Conservation (phyloP, 1,140 invertebrate genomes). For the Linepithema humile region DNA sequence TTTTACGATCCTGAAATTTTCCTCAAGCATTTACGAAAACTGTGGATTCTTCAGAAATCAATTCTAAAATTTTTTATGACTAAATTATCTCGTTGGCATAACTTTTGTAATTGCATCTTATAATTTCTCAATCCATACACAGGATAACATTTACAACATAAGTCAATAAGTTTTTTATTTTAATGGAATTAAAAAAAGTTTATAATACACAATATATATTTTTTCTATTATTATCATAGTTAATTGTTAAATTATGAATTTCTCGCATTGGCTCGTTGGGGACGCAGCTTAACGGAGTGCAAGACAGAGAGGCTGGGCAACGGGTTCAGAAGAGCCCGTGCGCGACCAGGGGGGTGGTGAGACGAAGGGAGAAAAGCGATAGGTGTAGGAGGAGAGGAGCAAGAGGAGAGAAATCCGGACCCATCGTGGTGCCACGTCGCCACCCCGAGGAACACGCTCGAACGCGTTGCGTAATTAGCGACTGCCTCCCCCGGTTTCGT, state of each 20-base stretch:
- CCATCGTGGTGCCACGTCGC: conserved; percentile 65
- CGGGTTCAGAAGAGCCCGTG: conserved; percentile 8
- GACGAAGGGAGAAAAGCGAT: not conserved
- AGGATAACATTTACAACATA: not conserved
- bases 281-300: conserved; percentile 56
- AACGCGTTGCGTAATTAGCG: conserved; percentile 77
- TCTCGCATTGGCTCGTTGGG: not conserved
- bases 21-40: no score
- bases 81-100: no score
- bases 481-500: conserved; percentile 73
- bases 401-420: conserved; percentile 61
- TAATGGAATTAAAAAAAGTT: not conserved
- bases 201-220: not conserved
- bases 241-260: not conserved
- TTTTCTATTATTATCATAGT: not conserved
- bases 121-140: not conserved
- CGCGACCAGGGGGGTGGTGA: not conserved
- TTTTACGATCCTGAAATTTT: no score
- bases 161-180: not conserved
- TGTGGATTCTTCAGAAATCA: no score
- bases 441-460: conserved; percentile 70
- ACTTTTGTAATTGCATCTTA: no score
- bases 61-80: no score
- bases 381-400: not conserved
- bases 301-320: conserved; percentile 31